Conservation (phyloP, 2,888 invertebrate species). For the Calameuta filiformis region DNA sequence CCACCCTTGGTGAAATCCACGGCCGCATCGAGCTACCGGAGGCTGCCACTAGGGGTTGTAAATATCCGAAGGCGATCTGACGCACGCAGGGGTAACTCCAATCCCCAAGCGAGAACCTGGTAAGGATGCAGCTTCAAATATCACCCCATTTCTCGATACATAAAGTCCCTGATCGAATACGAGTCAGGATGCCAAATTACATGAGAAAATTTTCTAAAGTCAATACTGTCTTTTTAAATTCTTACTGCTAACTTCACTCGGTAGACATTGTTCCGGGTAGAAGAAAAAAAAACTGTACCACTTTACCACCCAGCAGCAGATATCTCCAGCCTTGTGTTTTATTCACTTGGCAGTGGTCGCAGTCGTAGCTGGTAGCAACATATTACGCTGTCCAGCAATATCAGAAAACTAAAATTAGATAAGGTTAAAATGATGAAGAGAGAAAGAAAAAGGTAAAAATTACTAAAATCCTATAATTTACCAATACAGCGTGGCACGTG, state of each 20-base stretch:
- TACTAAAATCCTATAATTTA: background rate
- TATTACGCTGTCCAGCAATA: background rate
- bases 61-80: background rate
- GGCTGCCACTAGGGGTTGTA: background rate
- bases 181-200: background rate
- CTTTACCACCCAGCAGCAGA: background rate
- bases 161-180: background rate
- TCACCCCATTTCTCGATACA: background rate
- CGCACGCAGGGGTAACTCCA: background rate
- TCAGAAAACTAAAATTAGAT: background rate
- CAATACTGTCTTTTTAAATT: background rate
- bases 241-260: background rate
- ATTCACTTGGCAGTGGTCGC: too few species aligned
- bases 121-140: background rate
- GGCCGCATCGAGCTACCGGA: background rate
- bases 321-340: too few species aligned
- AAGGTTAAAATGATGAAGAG: background rate
- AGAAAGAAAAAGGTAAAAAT: background rate
- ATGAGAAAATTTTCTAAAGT: constrained; percentile 1
- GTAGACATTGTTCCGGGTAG: background rate
- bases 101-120: background rate
- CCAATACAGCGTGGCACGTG: background rate
- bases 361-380: too few species aligned
- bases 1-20: background rate
- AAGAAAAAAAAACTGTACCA: background rate